phyloP scores from a whole-genome alignment of 2,113 vertebrate genomes.

The Desmodus rotundus region DNA sequence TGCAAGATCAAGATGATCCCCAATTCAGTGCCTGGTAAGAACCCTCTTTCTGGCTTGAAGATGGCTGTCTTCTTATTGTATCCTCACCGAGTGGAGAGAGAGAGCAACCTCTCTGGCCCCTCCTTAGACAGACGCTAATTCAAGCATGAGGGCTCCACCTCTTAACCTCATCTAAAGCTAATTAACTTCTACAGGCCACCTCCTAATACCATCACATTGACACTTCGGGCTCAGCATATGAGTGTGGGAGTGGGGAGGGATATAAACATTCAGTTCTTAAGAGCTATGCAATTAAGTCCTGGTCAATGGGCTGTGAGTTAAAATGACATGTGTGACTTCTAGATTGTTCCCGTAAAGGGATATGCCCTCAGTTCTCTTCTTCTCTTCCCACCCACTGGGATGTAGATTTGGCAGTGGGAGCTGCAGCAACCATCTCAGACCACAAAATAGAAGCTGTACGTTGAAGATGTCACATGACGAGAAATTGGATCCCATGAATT shows the following conservation, averaged over 20 bases:
- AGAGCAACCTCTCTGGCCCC: background rate
- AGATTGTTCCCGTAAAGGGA: background rate
- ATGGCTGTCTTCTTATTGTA: background rate
- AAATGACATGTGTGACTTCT: background rate
- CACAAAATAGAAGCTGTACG: background rate
- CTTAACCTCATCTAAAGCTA: background rate
- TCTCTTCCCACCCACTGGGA: background rate
- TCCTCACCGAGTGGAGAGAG: background rate
- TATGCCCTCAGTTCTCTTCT: background rate
- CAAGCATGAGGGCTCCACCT: background rate
- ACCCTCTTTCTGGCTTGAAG: background rate
- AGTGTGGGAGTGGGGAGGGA: accelerated
- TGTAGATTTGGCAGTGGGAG: background rate
- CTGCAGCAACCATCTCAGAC: background rate
- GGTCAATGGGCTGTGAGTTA: background rate
- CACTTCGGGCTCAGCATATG: background rate
- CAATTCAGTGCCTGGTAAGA: background rate
- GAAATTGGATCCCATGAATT: background rate
- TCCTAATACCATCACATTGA: background rate
- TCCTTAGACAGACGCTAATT: background rate
- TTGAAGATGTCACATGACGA: background rate
- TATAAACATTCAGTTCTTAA: background rate
- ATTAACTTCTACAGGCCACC: background rate
- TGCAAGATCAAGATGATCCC: background rate
- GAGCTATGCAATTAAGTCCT: background rate